Evolutionary conservation across 2,113 vertebrate species (phyloP).

Genomic region (Irena cyanogastra): DNA sequence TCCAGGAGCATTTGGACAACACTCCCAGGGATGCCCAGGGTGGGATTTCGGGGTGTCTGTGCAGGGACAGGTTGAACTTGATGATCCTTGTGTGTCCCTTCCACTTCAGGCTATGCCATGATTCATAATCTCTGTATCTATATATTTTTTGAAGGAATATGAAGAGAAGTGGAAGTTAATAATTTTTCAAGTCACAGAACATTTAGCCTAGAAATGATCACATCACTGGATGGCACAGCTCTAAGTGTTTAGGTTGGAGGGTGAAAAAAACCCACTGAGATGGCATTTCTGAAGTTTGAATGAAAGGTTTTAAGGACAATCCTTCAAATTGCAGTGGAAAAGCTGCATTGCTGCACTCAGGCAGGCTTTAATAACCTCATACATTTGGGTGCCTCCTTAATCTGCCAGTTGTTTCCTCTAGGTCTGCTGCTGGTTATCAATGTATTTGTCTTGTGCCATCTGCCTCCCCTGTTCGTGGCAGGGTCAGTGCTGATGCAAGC

Average conservation of each 20-base stretch:
- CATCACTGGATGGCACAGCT: neutral
- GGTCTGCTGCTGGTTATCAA: neutral
- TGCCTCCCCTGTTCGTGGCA: neutral
- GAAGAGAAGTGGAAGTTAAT: neutral
- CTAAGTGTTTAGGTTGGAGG: neutral
- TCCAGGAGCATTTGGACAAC: fast-evolving
- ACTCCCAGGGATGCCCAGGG: fast-evolving
- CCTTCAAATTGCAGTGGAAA: neutral
- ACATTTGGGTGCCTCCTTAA: neutral
- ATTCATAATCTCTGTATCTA: neutral
- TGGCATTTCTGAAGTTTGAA: neutral
- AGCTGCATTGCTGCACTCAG: neutral
- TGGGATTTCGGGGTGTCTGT: neutral
- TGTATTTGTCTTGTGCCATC: neutral
- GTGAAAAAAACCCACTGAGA: neutral
- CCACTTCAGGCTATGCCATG: neutral
- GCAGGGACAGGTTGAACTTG: neutral
- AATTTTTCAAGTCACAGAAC: neutral
- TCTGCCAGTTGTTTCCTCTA: neutral
- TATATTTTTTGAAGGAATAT: neutral
- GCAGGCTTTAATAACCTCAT: conserved; percentile 8
- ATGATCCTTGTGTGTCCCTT: neutral
- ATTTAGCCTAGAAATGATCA: neutral
- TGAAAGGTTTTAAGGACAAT: neutral
- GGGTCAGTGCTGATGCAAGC: neutral